Base-by-base conservation (phyloP, 1,140 invertebrate species). In the Pinna nobilis region DNA sequence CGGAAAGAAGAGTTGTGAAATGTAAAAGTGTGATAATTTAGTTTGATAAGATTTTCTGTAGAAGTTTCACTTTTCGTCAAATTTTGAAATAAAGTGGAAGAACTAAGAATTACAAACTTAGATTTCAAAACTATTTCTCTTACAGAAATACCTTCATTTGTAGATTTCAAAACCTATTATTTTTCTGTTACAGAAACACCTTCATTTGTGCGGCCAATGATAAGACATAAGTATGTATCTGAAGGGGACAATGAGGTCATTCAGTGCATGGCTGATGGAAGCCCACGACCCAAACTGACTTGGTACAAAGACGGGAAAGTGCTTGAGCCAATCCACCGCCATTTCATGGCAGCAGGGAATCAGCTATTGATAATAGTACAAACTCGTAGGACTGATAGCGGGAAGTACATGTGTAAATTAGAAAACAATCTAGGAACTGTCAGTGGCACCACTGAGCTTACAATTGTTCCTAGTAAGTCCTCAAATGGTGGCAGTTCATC, bases 301-400 rank as follows among this genome's bases (percentile, higher is more conserved):
- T 99, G 97, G 97, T 92, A 92, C 18, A 98, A 98, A 91, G 94
- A 98, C 89, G 94, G 93, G 30, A 90, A 92, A 64, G 91, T 92
- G 1, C 90, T 98, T 25, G 75, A 82, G 50, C 88, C 91, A n/a
- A 89, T 91, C 33, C 93, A 94, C 0, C 90, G 95, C 0, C 92
- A 94, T 84, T 96, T 95, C 84, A 95, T 97, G 70, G 94, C 95
- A 0, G 93, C 93, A 35, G 94, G 95, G 86, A 93, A 95, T 90
- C 95, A 97, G 84, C 87, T 97, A 23, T 88, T 98, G 33, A 93
- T 98, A 33, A 97, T 98, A 76, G 93, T 96, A 23, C 93, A 95
- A 81, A 94, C 94, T 2, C 90, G 93, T 76, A 84, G 90, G 1
- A 90, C 90, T 50, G 97, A 98, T 90, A 93, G 93, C 47, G 97